Conservation (phyloP, 2,888 invertebrate species). For the Euzetes globulus region DNA sequence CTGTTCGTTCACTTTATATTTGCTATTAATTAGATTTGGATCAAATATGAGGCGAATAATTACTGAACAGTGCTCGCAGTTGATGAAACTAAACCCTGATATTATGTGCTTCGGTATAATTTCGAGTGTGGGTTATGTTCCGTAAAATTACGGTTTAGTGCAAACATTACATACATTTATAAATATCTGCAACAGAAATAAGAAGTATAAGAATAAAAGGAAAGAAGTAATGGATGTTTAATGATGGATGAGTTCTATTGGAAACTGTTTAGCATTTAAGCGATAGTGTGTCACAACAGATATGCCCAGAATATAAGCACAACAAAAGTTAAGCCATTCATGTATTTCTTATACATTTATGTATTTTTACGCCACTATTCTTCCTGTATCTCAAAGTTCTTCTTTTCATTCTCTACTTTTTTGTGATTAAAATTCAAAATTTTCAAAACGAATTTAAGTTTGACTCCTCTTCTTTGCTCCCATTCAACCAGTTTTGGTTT, state of each 20-base stretch:
- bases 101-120: neutral
- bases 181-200: neutral
- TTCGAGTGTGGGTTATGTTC: neutral
- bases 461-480: neutral
- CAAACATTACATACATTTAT: neutral
- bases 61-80: too few relatives aligned
- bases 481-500: too few relatives aligned
- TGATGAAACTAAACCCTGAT: neutral
- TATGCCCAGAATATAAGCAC: neutral
- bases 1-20: too few relatives aligned
- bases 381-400: neutral
- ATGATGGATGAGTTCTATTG: constrained; percentile 12
- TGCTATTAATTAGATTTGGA: too few relatives aligned
- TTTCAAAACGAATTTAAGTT: neutral
- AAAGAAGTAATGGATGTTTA: neutral
- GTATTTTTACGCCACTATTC: neutral
- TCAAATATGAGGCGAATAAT: too few relatives aligned
- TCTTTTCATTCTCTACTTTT: neutral
- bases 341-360: neutral
- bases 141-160: neutral
- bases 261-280: constrained; percentile 8
- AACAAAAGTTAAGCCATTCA: neutral
- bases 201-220: neutral
- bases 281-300: neutral
- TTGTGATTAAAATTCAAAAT: neutral